These are phyloP conservation scores for Atrichornis clamosus DNA, from an alignment of 2,113 vertebrate genomes.

Conservation along the genomic window DNA sequence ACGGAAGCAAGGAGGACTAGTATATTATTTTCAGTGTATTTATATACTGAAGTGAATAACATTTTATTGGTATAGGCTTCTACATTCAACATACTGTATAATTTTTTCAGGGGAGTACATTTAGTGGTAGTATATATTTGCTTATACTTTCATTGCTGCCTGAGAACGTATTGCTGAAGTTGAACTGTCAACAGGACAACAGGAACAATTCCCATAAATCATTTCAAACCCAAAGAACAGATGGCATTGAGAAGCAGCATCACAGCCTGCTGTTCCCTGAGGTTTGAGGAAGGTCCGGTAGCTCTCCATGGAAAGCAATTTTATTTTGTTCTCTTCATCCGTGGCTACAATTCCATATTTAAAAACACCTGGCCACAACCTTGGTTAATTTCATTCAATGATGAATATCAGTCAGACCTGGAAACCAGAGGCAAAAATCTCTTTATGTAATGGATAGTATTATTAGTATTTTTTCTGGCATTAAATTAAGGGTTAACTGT, in stretches of 20 bases:
- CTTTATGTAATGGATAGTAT: neutral
- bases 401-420: neutral
- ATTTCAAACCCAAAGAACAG: conserved; percentile 51
- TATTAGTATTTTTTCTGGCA: neutral
- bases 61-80: neutral
- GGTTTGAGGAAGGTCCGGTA: conserved; percentile 15
- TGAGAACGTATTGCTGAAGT: conserved; percentile 5
- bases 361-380: neutral
- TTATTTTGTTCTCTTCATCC: neutral
- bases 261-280: conserved; percentile 13
- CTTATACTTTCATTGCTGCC: neutral
- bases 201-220: neutral
- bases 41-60: neutral
- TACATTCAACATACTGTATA: neutral
- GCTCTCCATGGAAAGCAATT: neutral
- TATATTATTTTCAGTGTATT: neutral
- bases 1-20: neutral
- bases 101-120: neutral
- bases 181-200: conserved; percentile 33
- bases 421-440: neutral
- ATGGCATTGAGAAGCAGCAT: neutral
- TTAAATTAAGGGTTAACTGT: neutral
- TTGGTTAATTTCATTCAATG: neutral
- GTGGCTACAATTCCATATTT: neutral
- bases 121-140: neutral